phyloP scores from a whole-genome alignment of 2,888 invertebrate genomes.

The Sympetrum striolatum region DNA sequence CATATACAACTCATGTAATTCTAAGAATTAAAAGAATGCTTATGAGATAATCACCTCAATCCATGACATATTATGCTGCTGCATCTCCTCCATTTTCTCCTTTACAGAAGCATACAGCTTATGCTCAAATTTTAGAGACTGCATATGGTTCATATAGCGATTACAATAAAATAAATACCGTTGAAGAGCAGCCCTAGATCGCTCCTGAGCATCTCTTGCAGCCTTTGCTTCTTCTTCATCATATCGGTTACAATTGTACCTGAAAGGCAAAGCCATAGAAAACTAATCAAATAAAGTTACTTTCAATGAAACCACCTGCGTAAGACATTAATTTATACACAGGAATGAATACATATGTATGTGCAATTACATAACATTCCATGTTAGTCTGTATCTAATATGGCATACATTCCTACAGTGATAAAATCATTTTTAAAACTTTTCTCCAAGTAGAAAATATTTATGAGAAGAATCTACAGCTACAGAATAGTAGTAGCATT shows the following conservation, averaged over 20 bases:
- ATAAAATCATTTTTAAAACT: too few species aligned
- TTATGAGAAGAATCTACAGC: too few species aligned
- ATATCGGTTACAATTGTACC: slow-evolving; percentile 96
- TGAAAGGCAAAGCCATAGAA: slow-evolving; percentile 51
- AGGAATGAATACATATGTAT: too few species aligned
- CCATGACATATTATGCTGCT: slow-evolving; percentile 99
- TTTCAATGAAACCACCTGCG: too few species aligned
- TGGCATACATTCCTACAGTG: too few species aligned
- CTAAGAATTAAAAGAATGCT: neutral
- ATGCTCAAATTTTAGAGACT: slow-evolving; percentile 95
- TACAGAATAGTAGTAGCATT: too few species aligned
- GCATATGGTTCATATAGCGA: slow-evolving; percentile 99
- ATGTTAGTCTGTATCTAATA: too few species aligned
- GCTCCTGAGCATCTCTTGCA: slow-evolving; percentile 95
- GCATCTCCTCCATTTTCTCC: slow-evolving; percentile 99
- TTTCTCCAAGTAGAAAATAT: too few species aligned
- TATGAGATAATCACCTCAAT: slow-evolving; percentile 83
- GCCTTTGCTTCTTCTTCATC: slow-evolving; percentile 97
- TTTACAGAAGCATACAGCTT: slow-evolving; percentile 95
- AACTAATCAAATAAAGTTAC: too few species aligned
- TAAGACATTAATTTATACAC: too few species aligned
- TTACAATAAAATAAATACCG: slow-evolving; percentile 98
- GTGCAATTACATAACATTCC: too few species aligned
- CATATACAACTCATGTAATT: neutral
- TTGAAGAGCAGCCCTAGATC: slow-evolving; percentile 90